Percentiles rank a stretch among this genome's conserved stretches.
phyloP scores from a whole-genome alignment of 2,888 invertebrate species.

The Drosophila demipolita region DNA sequence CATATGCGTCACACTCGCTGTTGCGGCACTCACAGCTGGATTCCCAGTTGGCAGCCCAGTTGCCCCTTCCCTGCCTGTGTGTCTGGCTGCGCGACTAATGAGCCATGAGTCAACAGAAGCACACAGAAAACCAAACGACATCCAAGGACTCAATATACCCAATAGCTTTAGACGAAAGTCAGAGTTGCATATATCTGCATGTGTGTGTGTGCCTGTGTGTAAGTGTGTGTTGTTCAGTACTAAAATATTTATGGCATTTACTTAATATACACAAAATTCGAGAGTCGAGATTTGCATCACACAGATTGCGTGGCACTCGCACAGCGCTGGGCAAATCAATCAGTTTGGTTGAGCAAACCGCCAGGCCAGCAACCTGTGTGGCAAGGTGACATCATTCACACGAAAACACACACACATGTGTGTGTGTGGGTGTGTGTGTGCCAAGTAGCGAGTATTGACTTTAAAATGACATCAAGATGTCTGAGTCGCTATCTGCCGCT shows the following conservation, averaged over 20 bases:
- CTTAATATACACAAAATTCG: conserved; percentile 44
- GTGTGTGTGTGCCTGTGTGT: conserved; percentile 8
- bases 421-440: conserved; percentile 5
- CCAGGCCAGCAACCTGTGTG: conserved; percentile 6
- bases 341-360: conserved; percentile 29
- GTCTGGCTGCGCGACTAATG: conserved; percentile 50
- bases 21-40: conserved; percentile 17
- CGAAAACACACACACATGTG: neutral
- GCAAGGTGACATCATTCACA: conserved; percentile 26
- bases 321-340: conserved; percentile 39
- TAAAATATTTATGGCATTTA: conserved; percentile 65
- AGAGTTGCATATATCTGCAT: conserved; percentile 28
- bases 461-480: conserved; percentile 66
- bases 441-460: conserved; percentile 67
- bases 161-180: conserved; percentile 38
- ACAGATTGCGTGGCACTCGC: conserved; percentile 2
- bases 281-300: conserved; percentile 9
- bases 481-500: conserved; percentile 4
- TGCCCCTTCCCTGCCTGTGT: neutral
- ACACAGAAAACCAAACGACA: conserved; percentile 5
- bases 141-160: neutral
- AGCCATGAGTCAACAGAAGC: conserved; percentile 53
- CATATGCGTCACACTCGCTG: conserved; percentile 4
- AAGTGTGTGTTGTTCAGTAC: conserved; percentile 28
- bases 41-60: conserved; percentile 14